Evolutionary conservation across 2,888 invertebrate genomes (phyloP).

Genomic region (Conops quadrifasciatus): DNA sequence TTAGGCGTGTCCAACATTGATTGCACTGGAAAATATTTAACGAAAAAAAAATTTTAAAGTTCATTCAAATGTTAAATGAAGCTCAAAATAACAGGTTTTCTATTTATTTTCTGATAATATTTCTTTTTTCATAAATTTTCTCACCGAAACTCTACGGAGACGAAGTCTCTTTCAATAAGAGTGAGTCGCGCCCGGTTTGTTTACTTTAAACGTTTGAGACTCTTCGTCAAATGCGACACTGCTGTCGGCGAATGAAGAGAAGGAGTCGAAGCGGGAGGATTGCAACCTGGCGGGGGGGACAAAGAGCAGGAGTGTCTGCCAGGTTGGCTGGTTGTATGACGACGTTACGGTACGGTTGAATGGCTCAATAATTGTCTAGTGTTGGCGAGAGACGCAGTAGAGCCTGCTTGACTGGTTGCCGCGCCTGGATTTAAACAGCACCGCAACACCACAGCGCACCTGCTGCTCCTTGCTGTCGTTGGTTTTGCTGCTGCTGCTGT

Average conservation of each 20-base stretch:
- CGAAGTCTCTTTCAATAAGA: no score
- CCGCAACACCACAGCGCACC: not conserved
- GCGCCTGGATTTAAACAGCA: not conserved
- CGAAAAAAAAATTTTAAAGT: not conserved
- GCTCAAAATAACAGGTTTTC: no score
- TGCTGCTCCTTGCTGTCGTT: not conserved
- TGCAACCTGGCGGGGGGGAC: not conserved
- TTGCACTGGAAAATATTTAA: no score
- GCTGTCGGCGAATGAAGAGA: no score
- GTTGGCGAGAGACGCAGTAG: no score
- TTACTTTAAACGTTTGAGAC: not conserved
- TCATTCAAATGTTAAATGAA: slow-evolving; percentile 11
- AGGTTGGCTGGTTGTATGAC: slow-evolving; percentile 3
- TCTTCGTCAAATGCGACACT: no score
- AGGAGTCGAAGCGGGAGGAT: no score
- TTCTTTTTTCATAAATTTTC: no score
- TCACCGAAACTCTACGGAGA: no score
- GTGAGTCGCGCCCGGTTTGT: not conserved
- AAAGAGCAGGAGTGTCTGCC: slow-evolving; percentile 2
- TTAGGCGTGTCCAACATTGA: no score
- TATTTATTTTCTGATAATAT: no score
- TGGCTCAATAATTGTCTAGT: no score
- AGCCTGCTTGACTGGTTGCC: not conserved
- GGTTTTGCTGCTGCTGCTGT: not conserved
- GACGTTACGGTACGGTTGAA: not conserved